Percentiles rank a stretch among this genome's conserved stretches.
phyloP scores from a whole-genome alignment of 2,113 vertebrate genomes.

The Cottus gobio region DNA sequence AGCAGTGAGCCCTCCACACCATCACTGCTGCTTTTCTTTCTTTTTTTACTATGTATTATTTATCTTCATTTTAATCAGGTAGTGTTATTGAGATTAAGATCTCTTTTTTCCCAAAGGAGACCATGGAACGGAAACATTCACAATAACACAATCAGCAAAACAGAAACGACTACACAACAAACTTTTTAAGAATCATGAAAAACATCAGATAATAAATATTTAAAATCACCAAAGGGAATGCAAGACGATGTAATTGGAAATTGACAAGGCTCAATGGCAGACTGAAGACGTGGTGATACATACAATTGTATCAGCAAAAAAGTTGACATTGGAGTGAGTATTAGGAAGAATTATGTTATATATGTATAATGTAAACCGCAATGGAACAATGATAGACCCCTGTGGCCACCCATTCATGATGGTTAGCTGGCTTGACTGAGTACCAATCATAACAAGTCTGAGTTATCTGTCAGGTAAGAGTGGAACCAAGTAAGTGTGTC shows the following conservation, averaged over 20 bases:
- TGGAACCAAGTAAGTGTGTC: no score
- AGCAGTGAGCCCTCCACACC: constrained; percentile 20
- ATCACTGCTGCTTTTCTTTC: neutral
- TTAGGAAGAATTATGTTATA: neutral
- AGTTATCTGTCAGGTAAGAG: neutral
- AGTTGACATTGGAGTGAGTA: neutral
- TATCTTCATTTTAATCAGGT: neutral
- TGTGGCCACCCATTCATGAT: no score
- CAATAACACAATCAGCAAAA: neutral
- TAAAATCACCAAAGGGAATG: neutral
- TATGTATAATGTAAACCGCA: no score
- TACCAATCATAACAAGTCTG: no score
- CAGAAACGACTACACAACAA: neutral
- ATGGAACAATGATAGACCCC: no score
- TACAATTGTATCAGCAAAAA: neutral
- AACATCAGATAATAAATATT: neutral
- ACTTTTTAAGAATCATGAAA: neutral
- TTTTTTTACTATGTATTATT: neutral
- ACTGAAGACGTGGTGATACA: neutral
- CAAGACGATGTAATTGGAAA: neutral
- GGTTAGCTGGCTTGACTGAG: no score
- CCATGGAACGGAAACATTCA: neutral
- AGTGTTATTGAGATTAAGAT: neutral
- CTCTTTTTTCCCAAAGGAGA: neutral
- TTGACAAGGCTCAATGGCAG: neutral